phyloP scores from a whole-genome alignment of 2,888 invertebrate species.

The Cordilura impudica region DNA sequence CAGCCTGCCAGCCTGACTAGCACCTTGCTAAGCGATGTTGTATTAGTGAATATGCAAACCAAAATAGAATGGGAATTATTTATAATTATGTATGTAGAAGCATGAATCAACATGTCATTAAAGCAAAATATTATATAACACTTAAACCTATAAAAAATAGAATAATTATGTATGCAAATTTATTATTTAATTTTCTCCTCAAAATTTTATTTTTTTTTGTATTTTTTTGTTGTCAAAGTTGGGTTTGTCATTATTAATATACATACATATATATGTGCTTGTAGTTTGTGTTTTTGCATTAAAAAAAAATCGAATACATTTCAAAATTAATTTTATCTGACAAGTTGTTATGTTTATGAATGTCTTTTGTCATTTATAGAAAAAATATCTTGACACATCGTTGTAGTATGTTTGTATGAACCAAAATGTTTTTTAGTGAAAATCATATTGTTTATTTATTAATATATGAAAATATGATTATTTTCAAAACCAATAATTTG shows the following conservation, averaged over 20 bases:
- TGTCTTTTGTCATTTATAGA: conserved; percentile 58
- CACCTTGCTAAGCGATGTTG: conserved; percentile 24
- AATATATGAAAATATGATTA: neutral
- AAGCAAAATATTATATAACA: conserved; percentile 22
- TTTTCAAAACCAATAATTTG: neutral
- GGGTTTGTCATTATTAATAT: no score
- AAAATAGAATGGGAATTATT: conserved; percentile 18
- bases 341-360: conserved; percentile 51
- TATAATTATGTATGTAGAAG: neutral
- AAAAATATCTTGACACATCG: conserved; percentile 24
- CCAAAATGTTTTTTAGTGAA: neutral
- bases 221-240: no score
- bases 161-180: no score
- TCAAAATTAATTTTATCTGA: conserved; percentile 52
- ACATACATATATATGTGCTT: no score
- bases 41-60: conserved; percentile 10
- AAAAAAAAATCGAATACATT: conserved; percentile 19
- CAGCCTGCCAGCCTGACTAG: neutral
- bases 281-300: neutral
- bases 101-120: neutral
- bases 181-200: no score
- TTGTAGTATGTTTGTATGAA: neutral
- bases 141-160: neutral
- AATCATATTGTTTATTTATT: conserved; percentile 12
- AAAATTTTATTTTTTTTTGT: neutral